phyloP scores from a whole-genome alignment of 2,113 vertebrate species.

The Channa argus region DNA sequence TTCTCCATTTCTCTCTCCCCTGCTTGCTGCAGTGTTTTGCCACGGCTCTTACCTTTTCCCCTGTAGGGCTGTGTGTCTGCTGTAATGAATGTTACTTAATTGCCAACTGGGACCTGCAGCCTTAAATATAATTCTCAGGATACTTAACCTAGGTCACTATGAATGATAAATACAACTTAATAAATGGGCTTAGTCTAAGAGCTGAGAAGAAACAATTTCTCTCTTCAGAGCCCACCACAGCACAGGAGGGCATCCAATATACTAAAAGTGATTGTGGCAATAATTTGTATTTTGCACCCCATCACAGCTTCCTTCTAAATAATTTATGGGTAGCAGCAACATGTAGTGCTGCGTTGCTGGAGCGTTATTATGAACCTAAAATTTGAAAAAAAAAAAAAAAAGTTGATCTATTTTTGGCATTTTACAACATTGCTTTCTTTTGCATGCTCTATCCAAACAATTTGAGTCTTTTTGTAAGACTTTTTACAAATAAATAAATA shows the following conservation, averaged over 20 bases:
- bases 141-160: slow-evolving; percentile 79
- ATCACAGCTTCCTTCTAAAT: slow-evolving; percentile 13
- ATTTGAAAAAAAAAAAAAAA: neutral
- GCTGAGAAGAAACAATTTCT: slow-evolving; percentile 58
- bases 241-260: slow-evolving; percentile 31
- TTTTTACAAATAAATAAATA: too few species aligned
- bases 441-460: too few species aligned
- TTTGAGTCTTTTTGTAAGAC: too few species aligned
- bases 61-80: slow-evolving; percentile 72
- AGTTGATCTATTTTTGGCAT: too few species aligned
- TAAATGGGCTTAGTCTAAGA: slow-evolving; percentile 66
- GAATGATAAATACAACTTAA: slow-evolving; percentile 81
- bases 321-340: slow-evolving; percentile 3
- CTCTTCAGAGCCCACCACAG: slow-evolving; percentile 37
- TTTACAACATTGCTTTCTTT: neutral
- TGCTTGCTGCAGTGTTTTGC: slow-evolving; percentile 48
- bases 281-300: slow-evolving; percentile 43
- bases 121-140: slow-evolving; percentile 82
- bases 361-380: slow-evolving; percentile 2
- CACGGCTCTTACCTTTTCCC: slow-evolving; percentile 63
- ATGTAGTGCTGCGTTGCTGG: neutral
- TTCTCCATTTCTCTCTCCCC: slow-evolving; percentile 31
- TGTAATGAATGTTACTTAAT: slow-evolving; percentile 85
- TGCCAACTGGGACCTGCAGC: slow-evolving; percentile 75
- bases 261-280: slow-evolving; percentile 36